Conservation (phyloP, 1,140 invertebrate species). For the Drosophila cardini region DNA sequence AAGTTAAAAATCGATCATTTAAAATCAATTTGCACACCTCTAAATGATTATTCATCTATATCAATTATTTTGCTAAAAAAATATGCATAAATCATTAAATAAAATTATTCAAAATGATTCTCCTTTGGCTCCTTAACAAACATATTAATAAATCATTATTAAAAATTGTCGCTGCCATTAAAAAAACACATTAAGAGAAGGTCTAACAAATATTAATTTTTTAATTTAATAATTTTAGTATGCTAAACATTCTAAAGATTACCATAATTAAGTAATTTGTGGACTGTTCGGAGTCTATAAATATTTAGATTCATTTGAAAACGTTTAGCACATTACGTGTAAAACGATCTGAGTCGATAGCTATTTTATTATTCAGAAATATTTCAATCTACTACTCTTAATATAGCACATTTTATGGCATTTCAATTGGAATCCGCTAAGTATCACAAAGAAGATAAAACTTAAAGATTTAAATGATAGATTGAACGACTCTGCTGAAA, state of each 20-base stretch:
- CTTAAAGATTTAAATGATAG: neutral
- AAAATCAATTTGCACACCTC: no score
- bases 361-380: neutral
- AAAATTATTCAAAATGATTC: no score
- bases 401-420: neutral
- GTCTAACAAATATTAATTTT: neutral
- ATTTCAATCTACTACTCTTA: neutral
- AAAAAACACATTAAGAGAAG: neutral
- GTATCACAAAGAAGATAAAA: neutral
- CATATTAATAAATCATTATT: neutral
- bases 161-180: neutral
- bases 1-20: no score
- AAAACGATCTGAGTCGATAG: neutral
- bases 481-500: neutral
- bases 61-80: no score
- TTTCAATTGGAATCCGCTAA: neutral
- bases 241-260: neutral
- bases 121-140: neutral
- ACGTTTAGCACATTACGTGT: neutral
- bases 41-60: no score
- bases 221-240: neutral
- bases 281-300: neutral
- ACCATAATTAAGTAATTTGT: conserved; percentile 4
- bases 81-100: no score
- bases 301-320: neutral